Conservation (phyloP, 2,888 invertebrate genomes). For the Abrostola tripartita region DNA sequence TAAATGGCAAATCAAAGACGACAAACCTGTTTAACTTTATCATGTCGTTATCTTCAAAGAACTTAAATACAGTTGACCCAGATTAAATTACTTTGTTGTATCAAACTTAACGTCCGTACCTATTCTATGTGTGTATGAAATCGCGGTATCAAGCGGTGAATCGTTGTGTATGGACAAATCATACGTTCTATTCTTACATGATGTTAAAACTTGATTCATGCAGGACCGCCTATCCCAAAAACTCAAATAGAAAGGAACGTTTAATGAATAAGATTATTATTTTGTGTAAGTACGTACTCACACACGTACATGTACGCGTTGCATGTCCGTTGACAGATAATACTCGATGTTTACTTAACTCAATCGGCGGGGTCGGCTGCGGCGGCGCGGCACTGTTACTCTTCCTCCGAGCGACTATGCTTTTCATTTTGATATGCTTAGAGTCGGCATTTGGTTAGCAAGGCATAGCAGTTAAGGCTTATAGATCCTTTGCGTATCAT, state of each 20-base stretch:
- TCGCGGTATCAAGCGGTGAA: not conserved
- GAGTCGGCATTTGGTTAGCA: conserved; percentile 74
- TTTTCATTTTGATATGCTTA: conserved; percentile 67
- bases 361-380: conserved; percentile 82
- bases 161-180: not conserved
- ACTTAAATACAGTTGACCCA: conserved; percentile 50
- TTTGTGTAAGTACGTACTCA: conserved; percentile 70
- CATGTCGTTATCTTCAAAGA: conserved; percentile 44
- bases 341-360: conserved; percentile 88
- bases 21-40: conserved; percentile 34
- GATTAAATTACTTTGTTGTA: conserved; percentile 38
- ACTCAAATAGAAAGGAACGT: conserved; percentile 66
- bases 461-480: conserved; percentile 70
- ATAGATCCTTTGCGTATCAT: conserved; percentile 67
- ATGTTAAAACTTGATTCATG: not conserved
- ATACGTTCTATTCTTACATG: too few species aligned
- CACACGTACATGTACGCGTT: conserved; percentile 69
- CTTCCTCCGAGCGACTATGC: conserved; percentile 63
- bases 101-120: conserved; percentile 9
- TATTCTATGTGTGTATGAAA: not conserved
- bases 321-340: conserved; percentile 88
- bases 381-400: conserved; percentile 65
- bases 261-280: conserved; percentile 83
- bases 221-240: conserved; percentile 37
- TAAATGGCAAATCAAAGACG: conserved; percentile 31